These are phyloP conservation scores for Bombus confusus DNA, from an alignment of 1,140 invertebrate genomes.

Conservation along the genomic window DNA sequence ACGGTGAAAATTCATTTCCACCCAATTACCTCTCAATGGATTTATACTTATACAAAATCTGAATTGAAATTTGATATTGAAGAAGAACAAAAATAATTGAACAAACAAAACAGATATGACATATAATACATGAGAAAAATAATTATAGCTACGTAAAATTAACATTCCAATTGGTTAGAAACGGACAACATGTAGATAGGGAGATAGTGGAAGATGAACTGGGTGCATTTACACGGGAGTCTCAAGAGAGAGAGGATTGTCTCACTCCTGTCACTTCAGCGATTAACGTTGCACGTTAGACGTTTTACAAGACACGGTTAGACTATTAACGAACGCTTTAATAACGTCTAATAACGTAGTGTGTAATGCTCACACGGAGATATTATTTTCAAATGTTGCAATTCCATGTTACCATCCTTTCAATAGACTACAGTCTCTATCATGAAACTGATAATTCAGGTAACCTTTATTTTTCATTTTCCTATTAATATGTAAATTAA, in stretches of 20 bases:
- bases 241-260: conserved; percentile 17
- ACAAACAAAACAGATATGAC: no score
- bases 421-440: not conserved
- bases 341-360: conserved; percentile 7
- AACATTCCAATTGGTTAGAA: not conserved
- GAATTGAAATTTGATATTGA: no score
- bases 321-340: conserved; percentile 7
- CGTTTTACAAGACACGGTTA: not conserved
- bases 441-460: not conserved
- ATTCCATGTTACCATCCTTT: not conserved
- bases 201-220: conserved; percentile 23
- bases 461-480: not conserved
- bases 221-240: conserved; percentile 35
- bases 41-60: no score
- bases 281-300: conserved; percentile 5
- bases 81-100: not conserved
- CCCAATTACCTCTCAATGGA: not conserved
- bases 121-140: no score
- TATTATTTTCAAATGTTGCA: conserved; percentile 27
- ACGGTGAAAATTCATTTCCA: not conserved
- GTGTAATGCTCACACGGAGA: not conserved
- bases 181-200: not conserved
- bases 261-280: conserved; percentile 35
- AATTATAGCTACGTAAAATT: not conserved
- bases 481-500: not conserved